phyloP scores from a whole-genome alignment of 2,888 invertebrate species.

The Drosophila ezoana region DNA sequence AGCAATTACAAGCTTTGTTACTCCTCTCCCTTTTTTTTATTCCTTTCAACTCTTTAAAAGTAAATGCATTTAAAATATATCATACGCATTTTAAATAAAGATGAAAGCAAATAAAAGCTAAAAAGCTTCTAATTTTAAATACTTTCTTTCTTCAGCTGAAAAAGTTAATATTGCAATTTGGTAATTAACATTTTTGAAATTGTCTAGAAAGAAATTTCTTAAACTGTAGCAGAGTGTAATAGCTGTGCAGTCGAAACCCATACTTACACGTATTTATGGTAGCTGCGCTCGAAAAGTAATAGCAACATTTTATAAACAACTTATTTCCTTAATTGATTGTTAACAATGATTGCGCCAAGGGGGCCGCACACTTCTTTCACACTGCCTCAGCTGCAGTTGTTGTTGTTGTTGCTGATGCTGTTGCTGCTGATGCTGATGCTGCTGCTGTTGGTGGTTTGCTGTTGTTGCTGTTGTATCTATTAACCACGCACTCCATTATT shows the following conservation, averaged over 20 bases:
- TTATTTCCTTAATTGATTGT: constrained; percentile 83
- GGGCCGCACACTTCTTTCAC: constrained; percentile 74
- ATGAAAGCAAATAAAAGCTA: too few species aligned
- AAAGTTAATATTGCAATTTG: background rate
- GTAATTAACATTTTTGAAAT: constrained; percentile 7
- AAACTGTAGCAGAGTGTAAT: constrained; percentile 54
- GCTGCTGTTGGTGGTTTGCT: constrained; percentile 27
- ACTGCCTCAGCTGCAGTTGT: constrained; percentile 44
- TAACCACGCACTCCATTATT: constrained; percentile 83
- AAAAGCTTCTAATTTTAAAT: too few species aligned
- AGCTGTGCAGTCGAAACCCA: constrained; percentile 41
- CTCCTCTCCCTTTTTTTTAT: too few species aligned
- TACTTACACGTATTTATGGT: constrained; percentile 72
- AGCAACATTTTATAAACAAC: constrained; percentile 83
- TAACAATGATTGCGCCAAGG: constrained; percentile 81
- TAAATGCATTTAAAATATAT: too few species aligned
- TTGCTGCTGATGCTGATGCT: constrained; percentile 37
- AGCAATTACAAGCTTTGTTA: too few species aligned
- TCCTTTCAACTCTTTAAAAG: too few species aligned
- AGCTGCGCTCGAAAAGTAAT: constrained; percentile 69
- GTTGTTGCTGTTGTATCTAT: constrained; percentile 76
- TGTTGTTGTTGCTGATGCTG: constrained; percentile 18
- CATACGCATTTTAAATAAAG: too few species aligned
- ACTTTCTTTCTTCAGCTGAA: too few species aligned
- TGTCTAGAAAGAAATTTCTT: constrained; percentile 14